Percentiles rank a stretch among this genome's conserved stretches.
phyloP scores from a whole-genome alignment of 2,888 invertebrate genomes.

The Ptycholaimellus sp. region DNA sequence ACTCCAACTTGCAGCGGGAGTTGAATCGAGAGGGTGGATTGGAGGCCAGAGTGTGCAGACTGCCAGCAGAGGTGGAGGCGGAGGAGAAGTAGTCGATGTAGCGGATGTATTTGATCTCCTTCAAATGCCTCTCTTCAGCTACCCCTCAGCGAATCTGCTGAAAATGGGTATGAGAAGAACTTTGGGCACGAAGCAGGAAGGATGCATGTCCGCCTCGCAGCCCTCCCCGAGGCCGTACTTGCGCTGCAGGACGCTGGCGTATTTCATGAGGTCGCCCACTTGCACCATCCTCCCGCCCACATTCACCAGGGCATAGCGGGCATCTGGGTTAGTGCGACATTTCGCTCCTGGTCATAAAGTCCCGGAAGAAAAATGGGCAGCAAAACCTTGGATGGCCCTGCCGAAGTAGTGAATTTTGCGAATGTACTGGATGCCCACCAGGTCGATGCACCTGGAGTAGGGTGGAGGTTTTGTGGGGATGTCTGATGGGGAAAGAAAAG shows the following conservation, averaged over 20 bases:
- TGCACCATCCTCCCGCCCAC: slow-evolving; percentile 25
- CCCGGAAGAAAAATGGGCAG: background rate
- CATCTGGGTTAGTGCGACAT: slow-evolving; percentile 14
- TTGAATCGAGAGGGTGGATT: no score
- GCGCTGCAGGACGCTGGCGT: slow-evolving; percentile 20
- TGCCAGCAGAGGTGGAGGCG: no score
- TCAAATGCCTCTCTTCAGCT: no score
- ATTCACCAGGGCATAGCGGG: slow-evolving; percentile 23
- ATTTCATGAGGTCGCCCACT: slow-evolving; percentile 22
- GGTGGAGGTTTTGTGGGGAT: background rate
- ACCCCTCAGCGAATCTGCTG: no score
- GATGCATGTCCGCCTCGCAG: no score
- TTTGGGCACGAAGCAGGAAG: no score
- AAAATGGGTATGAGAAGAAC: no score
- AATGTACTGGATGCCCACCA: slow-evolving; percentile 25
- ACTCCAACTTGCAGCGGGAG: no score
- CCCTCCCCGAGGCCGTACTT: slow-evolving; percentile 4
- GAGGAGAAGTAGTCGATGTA: slow-evolving; percentile 3
- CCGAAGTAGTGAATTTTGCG: slow-evolving; percentile 25
- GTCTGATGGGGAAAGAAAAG: background rate
- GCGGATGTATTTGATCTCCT: background rate
- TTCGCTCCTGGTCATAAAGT: no score
- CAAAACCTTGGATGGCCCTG: slow-evolving; percentile 15
- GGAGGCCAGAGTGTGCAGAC: no score
- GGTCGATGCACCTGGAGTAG: slow-evolving; percentile 22